Evolutionary conservation across 2,888 invertebrate species (phyloP).

Genomic region (Nephrotoma appendiculata): DNA sequence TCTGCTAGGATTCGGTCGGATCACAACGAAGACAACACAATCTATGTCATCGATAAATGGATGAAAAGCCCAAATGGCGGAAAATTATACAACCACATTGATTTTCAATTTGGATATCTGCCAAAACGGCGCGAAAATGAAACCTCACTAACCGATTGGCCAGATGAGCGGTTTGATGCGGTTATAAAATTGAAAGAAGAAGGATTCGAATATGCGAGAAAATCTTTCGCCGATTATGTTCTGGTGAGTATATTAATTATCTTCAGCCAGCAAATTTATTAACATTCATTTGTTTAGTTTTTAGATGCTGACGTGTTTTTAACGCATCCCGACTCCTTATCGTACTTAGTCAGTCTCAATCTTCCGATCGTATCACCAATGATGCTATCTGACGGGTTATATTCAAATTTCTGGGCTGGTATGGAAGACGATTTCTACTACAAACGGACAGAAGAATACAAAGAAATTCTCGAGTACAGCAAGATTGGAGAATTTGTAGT

Average conservation of each 20-base stretch:
- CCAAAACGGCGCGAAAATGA: slow-evolving; percentile 39
- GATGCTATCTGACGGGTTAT: slow-evolving; percentile 70
- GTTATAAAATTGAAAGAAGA: slow-evolving; percentile 66
- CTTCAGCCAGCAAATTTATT: neutral
- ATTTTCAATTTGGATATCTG: slow-evolving; percentile 27
- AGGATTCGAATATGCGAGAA: slow-evolving; percentile 54
- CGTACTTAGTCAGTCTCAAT: slow-evolving; percentile 44
- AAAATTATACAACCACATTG: slow-evolving; percentile 55
- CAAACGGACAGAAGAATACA: slow-evolving; percentile 68
- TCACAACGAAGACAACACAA: slow-evolving; percentile 67
- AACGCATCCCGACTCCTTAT: slow-evolving; percentile 48
- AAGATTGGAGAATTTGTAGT: slow-evolving; percentile 64
- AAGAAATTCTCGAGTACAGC: slow-evolving; percentile 55
- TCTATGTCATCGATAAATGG: slow-evolving; percentile 62
- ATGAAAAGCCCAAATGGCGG: slow-evolving; percentile 35
- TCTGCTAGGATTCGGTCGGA: slow-evolving; percentile 68
- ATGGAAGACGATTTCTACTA: slow-evolving; percentile 80
- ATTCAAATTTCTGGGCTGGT: slow-evolving; percentile 92
- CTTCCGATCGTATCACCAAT: slow-evolving; percentile 66
- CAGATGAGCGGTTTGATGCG: slow-evolving; percentile 54
- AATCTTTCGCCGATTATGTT: slow-evolving; percentile 77
- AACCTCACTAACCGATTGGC: slow-evolving; percentile 57
- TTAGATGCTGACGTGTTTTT: slow-evolving; percentile 76
- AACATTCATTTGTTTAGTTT: slow-evolving; percentile 40
- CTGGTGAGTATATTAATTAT: slow-evolving; percentile 45